phyloP scores from a whole-genome alignment of 2,113 vertebrate genomes.

The Leucopsar rothschildi region DNA sequence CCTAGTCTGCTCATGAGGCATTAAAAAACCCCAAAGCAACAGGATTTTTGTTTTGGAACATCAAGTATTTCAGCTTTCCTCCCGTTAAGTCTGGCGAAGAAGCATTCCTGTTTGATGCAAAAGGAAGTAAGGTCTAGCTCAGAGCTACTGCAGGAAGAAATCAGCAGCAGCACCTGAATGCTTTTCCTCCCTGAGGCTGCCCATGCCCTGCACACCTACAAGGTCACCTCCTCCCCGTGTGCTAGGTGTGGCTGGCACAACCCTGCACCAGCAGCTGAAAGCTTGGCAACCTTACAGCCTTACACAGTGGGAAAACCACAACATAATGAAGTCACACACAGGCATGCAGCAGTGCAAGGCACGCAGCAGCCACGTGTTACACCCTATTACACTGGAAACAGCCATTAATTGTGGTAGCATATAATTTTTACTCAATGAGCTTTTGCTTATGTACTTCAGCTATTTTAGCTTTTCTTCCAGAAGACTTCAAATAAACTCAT shows the following conservation, averaged over 20 bases:
- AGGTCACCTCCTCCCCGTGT: background rate
- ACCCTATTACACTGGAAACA: background rate
- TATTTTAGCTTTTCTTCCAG: background rate
- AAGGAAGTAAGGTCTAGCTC: background rate
- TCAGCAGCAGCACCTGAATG: background rate
- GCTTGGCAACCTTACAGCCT: background rate
- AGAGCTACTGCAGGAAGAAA: background rate
- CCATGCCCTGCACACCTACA: rapidly evolving
- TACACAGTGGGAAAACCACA: background rate
- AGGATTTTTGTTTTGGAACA: background rate
- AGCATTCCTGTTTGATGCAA: background rate
- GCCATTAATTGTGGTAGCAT: background rate
- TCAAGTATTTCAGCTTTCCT: background rate
- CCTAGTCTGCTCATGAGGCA: background rate
- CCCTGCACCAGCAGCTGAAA: background rate
- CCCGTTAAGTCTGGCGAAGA: background rate
- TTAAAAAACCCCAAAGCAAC: background rate
- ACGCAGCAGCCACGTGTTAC: background rate
- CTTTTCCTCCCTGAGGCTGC: rapidly evolving
- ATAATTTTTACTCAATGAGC: background rate
- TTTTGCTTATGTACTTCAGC: background rate
- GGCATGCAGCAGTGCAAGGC: background rate
- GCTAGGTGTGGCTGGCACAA: background rate
- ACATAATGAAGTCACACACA: background rate
- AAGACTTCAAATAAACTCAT: background rate